Percentiles rank a stretch among this genome's conserved stretches.
phyloP scores from a whole-genome alignment of 1,140 invertebrate genomes.

The Eupristina koningsbergeri region DNA sequence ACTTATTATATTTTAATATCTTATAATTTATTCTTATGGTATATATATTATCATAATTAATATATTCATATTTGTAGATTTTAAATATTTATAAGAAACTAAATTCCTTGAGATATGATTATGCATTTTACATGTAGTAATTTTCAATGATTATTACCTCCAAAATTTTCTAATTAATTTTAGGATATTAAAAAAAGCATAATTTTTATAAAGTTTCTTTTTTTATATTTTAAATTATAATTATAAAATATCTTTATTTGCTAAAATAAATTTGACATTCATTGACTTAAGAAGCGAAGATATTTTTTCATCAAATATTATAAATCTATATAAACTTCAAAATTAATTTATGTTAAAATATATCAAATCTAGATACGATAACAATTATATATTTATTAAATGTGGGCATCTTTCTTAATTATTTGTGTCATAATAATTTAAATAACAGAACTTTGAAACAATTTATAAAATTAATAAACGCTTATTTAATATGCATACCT shows the following conservation, averaged over 20 bases:
- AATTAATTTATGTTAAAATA: not conserved
- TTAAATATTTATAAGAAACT: no score
- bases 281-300: not conserved
- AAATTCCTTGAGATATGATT: no score
- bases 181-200: no score
- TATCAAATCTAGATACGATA: no score
- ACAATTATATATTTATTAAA: not conserved
- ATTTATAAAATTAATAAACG: not conserved
- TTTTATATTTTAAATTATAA: not conserved
- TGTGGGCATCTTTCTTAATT: not conserved
- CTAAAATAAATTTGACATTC: not conserved
- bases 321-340: not conserved
- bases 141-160: no score
- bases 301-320: not conserved
- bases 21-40: no score
- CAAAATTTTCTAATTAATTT: no score
- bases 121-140: no score
- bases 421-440: not conserved
- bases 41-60: no score
- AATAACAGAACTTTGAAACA: not conserved
- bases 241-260: not conserved
- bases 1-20: no score
- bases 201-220: no score
- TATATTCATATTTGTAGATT: no score
- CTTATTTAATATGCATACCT: slow-evolving; percentile 4